These are phyloP conservation scores for Acipenser ruthenus DNA, from an alignment of 2,797 vertebrate genomes.

Conservation along the genomic window DNA sequence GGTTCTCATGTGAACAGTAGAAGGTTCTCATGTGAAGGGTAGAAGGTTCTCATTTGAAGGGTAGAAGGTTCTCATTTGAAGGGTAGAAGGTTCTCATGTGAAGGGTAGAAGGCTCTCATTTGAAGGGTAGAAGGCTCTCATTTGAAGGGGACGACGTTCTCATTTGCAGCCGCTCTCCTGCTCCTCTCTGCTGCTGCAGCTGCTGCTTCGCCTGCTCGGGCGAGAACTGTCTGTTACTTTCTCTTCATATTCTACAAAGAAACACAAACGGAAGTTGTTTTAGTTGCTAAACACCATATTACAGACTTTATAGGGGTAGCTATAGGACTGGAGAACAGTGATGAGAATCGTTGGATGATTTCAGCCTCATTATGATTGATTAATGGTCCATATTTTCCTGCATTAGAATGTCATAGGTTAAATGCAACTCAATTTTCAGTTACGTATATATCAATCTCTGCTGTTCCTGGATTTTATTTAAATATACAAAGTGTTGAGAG, in stretches of 20 bases:
- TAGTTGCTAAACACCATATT: not conserved
- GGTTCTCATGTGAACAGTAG: no score
- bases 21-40: no score
- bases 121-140: slow-evolving; percentile 30
- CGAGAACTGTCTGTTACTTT: slow-evolving; percentile 60
- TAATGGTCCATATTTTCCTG: not conserved
- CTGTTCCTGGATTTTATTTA: no score
- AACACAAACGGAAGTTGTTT: not conserved
- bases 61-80: no score
- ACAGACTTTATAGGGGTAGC: no score
- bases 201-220: slow-evolving; percentile 60
- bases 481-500: no score
- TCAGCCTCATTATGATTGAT: not conserved
- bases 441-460: no score
- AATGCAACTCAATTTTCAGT: no score
- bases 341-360: slow-evolving; percentile 1
- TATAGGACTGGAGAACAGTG: slow-evolving; percentile 20
- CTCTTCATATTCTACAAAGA: slow-evolving; percentile 66
- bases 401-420: no score
- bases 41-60: no score
- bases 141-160: slow-evolving; percentile 28
- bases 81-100: no score
- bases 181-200: slow-evolving; percentile 73
- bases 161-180: slow-evolving; percentile 56
- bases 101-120: not conserved